Evolutionary conservation across 1,140 invertebrate genomes (phyloP), one percentile per base, ranked within the genome.

Genomic region (Drosophila chauvacae): DNA sequence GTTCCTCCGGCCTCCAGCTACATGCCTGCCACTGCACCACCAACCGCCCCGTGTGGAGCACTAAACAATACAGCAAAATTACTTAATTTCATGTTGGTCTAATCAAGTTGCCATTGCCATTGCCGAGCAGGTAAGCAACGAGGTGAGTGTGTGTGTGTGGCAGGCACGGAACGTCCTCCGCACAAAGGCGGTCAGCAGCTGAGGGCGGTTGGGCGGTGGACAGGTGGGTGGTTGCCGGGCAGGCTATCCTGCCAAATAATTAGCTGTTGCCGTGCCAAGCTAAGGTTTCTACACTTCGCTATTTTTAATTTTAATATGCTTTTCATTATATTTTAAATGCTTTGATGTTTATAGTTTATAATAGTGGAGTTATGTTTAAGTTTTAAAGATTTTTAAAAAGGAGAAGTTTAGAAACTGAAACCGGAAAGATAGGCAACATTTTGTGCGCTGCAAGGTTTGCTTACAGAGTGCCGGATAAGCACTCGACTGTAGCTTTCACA

Each of bases 81-180:
- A 81, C 84, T 87, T 87, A 87, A 87, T 87, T 87, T 87, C 84
- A 87, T 87, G 84, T 87, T 90, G 84, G 85, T 87, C 85, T 87
- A 87, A 87, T 90, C 84, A 87, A 87, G 84, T 90, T 87, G 80
- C 83, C 83, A 83, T 90, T 87, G 80, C 83, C 83, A 83, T 83
- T 83, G 76, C 84, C 71, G 53, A 60, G 61, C 51, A 76, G 60
- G 71, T 65, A 53, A 75, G 60, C 72, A 62, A 44, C 72, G 59
- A 65, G 65, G 51, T 62, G 47, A 28, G 26, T 68, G 53, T 10
- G 33, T 61, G 70, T 55, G 57, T 51, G 66, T 63, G 83, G 72
- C 63, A 59, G 79, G 66, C 83, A 86, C 79, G 83, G 66, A 82
- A 86, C 70, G 76, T 77, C 50, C 63, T 62, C 68, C 26, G 63